phyloP scores from a whole-genome alignment of 1,140 invertebrate species.

The Tetranychus urticae region DNA sequence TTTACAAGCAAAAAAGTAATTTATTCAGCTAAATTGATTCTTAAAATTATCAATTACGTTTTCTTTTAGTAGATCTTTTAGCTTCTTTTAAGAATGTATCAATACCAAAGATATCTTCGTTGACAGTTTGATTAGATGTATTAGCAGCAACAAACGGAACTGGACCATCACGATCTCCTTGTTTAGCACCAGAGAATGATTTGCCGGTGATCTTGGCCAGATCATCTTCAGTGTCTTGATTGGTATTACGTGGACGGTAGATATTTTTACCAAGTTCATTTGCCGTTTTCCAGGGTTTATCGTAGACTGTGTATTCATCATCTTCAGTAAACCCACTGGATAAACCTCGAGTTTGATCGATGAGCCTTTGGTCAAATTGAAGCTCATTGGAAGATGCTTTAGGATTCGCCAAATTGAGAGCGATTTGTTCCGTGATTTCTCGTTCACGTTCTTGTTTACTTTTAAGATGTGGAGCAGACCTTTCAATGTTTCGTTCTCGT shows the following conservation, averaged over 20 bases:
- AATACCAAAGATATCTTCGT: constrained; percentile 83
- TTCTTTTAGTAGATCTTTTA: constrained; percentile 38
- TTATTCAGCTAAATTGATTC: no score
- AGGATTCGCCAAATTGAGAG: constrained; percentile 78
- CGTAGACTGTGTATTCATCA: constrained; percentile 92
- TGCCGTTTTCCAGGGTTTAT: constrained; percentile 44
- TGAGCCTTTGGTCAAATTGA: background rate
- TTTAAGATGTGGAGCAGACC: constrained; percentile 82
- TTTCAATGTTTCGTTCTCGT: constrained; percentile 67
- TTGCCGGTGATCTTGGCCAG: constrained; percentile 78
- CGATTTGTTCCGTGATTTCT: constrained; percentile 96
- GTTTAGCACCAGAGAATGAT: constrained; percentile 68
- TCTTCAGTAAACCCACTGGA: constrained; percentile 92
- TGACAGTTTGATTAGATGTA: constrained; percentile 30
- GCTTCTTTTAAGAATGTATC: constrained; percentile 93
- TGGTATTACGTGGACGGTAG: constrained; percentile 64
- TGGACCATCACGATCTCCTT: constrained; percentile 49
- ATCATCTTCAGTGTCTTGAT: constrained; percentile 72
- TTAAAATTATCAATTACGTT: no score
- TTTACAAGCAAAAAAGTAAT: no score
- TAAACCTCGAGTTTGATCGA: constrained; percentile 64
- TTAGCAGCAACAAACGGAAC: constrained; percentile 67
- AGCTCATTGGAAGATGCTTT: constrained; percentile 15
- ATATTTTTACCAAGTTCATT: constrained; percentile 62
- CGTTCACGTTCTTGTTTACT: constrained; percentile 72